Evolutionary conservation across 1,140 invertebrate species (phyloP).

Genomic region (Varroa destructor): DNA sequence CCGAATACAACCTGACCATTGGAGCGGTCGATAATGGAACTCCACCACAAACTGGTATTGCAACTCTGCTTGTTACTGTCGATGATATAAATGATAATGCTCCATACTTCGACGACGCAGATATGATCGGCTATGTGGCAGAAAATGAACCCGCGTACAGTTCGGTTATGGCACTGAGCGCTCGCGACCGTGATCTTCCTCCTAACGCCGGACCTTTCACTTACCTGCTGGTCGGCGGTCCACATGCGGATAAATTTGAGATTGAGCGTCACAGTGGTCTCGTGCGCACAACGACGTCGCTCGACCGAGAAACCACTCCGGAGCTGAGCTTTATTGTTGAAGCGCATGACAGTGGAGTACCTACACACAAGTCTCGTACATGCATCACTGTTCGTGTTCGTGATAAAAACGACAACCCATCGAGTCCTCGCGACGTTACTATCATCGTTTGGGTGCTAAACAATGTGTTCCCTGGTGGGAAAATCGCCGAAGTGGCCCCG

Average conservation of each 20-base stretch:
- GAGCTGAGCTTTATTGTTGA: slow-evolving; percentile 59
- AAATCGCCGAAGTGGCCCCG: slow-evolving; percentile 76
- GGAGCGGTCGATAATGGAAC: slow-evolving; percentile 74
- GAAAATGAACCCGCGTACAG: slow-evolving; percentile 38
- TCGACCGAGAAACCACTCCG: slow-evolving; percentile 44
- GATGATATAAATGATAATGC: slow-evolving; percentile 72
- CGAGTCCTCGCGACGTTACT: slow-evolving; percentile 62
- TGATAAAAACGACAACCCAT: slow-evolving; percentile 84
- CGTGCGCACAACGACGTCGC: slow-evolving; percentile 43
- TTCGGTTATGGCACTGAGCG: slow-evolving; percentile 53
- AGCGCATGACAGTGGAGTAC: slow-evolving; percentile 73
- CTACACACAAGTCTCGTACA: slow-evolving; percentile 63
- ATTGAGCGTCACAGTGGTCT: slow-evolving; percentile 64
- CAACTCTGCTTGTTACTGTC: slow-evolving; percentile 60
- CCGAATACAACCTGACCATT: slow-evolving; percentile 63
- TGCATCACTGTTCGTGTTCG: slow-evolving; percentile 59
- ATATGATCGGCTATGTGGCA: slow-evolving; percentile 55
- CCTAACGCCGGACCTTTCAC: slow-evolving; percentile 79
- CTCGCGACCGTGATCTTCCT: slow-evolving; percentile 74
- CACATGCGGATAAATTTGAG: slow-evolving; percentile 57
- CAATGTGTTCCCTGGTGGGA: slow-evolving; percentile 50
- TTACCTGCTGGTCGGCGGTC: slow-evolving; percentile 61
- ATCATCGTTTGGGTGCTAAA: slow-evolving; percentile 64
- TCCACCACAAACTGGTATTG: slow-evolving; percentile 49
- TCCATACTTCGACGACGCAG: slow-evolving; percentile 55